phyloP scores from a whole-genome alignment of 1,140 invertebrate species.

The Platorchestia sp. region DNA sequence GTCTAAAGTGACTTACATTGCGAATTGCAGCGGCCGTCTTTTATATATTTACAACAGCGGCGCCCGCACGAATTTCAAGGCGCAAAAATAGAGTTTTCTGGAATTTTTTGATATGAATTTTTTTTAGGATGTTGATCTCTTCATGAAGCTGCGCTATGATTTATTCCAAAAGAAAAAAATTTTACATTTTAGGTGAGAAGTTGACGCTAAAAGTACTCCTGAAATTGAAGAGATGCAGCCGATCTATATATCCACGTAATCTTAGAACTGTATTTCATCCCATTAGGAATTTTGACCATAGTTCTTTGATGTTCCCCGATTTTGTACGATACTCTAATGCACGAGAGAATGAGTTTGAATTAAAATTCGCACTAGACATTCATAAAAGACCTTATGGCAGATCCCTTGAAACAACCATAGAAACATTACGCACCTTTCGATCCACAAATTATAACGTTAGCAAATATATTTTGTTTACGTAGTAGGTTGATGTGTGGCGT shows the following conservation, averaged over 20 bases:
- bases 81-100: background rate
- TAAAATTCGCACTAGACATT: background rate
- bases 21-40: background rate
- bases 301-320: background rate
- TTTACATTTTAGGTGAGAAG: background rate
- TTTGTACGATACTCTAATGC: background rate
- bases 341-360: background rate
- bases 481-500: too few relatives aligned
- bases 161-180: background rate
- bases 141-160: background rate
- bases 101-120: background rate
- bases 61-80: background rate
- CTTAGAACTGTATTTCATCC: background rate
- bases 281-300: background rate
- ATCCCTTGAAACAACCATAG: too few relatives aligned
- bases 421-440: too few relatives aligned
- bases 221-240: background rate
- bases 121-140: background rate
- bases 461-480: too few relatives aligned
- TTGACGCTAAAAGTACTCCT: background rate
- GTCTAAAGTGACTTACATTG: background rate
- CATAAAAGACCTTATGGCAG: background rate
- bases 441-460: too few relatives aligned
- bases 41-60: background rate
- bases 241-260: background rate